These are phyloP conservation scores for Agrochola macilenta DNA, from an alignment of 2,888 invertebrate genomes.

Conservation along the genomic window DNA sequence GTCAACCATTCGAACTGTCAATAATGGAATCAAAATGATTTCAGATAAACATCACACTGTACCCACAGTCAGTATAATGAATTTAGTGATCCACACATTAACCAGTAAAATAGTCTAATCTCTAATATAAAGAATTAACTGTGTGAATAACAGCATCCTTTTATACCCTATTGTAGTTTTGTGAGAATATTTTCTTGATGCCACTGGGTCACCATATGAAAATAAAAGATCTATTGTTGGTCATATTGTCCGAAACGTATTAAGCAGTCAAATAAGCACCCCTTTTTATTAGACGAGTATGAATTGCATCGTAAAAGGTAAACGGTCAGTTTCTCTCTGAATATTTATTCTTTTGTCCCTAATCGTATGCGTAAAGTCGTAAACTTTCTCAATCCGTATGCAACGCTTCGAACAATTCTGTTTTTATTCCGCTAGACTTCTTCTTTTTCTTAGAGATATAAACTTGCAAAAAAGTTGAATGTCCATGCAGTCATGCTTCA, in stretches of 20 bases:
- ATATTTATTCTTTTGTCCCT: conserved; percentile 62
- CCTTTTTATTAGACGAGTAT: conserved; percentile 65
- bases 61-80: neutral
- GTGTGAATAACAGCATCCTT: conserved; percentile 91
- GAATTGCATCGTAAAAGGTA: conserved; percentile 63
- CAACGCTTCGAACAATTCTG: conserved; percentile 43
- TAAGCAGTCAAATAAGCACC: conserved; percentile 72
- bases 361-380: conserved; percentile 63
- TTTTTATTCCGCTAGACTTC: conserved; percentile 37
- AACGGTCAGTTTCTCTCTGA: conserved; percentile 65
- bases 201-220: conserved; percentile 73
- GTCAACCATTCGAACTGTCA: neutral
- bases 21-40: neutral
- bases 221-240: conserved; percentile 70
- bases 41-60: conserved; percentile 50
- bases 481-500: conserved; percentile 10
- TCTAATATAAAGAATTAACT: conserved; percentile 84
- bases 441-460: conserved; percentile 30
- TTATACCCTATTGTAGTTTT: conserved; percentile 86
- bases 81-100: conserved; percentile 60
- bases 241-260: conserved; percentile 75
- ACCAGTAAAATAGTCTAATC: conserved; percentile 75
- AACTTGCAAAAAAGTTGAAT: conserved; percentile 39
- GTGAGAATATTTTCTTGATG: conserved; percentile 86
- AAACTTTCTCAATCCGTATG: conserved; percentile 59